Percentiles rank a stretch among this genome's conserved stretches.
Evolutionary conservation across 2,113 vertebrate genomes (phyloP).

Genomic region (Perccottus glenii): DNA sequence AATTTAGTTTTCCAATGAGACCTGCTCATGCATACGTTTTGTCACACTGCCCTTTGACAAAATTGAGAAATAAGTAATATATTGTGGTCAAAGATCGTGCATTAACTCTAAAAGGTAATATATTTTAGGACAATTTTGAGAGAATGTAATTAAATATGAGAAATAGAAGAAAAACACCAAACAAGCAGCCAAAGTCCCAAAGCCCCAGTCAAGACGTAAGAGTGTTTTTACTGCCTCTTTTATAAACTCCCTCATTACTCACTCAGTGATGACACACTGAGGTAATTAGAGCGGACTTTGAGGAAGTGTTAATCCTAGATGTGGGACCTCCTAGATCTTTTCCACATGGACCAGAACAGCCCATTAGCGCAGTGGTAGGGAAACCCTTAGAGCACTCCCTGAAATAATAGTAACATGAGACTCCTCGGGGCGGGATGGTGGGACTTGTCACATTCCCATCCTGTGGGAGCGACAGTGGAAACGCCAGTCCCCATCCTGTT

Average conservation of each 20-base stretch:
- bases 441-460: conserved; percentile 47
- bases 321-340: conserved; percentile 28
- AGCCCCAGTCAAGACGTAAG: conserved; percentile 20
- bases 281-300: conserved; percentile 46
- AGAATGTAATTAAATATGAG: background rate
- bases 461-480: conserved; percentile 50
- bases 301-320: conserved; percentile 57
- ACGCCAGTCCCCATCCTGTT: conserved; percentile 57
- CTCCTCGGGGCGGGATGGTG: conserved; percentile 36
- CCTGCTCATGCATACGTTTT: background rate
- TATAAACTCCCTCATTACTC: conserved; percentile 33
- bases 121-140: too few relatives aligned
- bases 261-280: conserved; percentile 41
- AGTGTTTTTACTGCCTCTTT: conserved; percentile 24
- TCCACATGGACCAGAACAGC: conserved; percentile 40
- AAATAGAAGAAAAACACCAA: background rate
- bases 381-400: conserved; percentile 21
- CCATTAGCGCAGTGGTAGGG: conserved; percentile 17
- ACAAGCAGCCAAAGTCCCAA: conserved; percentile 2
- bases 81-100: background rate
- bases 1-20: background rate
- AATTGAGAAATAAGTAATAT: background rate
- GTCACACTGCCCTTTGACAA: conserved; percentile 4
- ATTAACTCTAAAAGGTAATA: background rate
- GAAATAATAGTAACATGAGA: conserved; percentile 45